Conservation (phyloP, 2,888 invertebrate genomes). For the Aspidapion aeneum region DNA sequence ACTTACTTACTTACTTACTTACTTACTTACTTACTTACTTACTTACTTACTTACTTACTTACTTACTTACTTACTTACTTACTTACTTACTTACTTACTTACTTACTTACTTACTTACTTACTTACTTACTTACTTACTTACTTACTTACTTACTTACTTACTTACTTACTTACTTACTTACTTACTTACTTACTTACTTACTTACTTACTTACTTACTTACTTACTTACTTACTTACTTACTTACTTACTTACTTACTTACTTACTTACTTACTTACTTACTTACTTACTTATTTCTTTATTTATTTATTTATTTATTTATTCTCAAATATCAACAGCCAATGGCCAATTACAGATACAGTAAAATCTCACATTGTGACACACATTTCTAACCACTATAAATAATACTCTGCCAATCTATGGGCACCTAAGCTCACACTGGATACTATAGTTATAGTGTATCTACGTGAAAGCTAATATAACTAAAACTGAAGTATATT, state of each 20-base stretch:
- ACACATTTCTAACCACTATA: too few species aligned
- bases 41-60: not conserved
- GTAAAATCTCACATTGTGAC: too few species aligned
- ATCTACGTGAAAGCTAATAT: too few species aligned
- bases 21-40: not conserved
- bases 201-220: constrained; percentile 10
- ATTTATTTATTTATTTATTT: constrained; percentile 13
- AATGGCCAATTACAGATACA: too few species aligned
- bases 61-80: not conserved
- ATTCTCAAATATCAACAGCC: too few species aligned
- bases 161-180: not conserved
- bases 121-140: not conserved
- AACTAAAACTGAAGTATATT: too few species aligned
- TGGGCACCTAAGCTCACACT: too few species aligned
- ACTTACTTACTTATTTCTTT: constrained; percentile 13
- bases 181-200: not conserved
- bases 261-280: constrained; percentile 15
- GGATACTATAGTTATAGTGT: too few species aligned
- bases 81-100: not conserved
- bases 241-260: constrained; percentile 12
- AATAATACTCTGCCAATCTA: too few species aligned
- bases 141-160: not conserved
- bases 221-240: constrained; percentile 14
- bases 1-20: not conserved
- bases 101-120: not conserved